phyloP scores from a whole-genome alignment of 1,140 invertebrate genomes.

The Steinernema feltiae region DNA sequence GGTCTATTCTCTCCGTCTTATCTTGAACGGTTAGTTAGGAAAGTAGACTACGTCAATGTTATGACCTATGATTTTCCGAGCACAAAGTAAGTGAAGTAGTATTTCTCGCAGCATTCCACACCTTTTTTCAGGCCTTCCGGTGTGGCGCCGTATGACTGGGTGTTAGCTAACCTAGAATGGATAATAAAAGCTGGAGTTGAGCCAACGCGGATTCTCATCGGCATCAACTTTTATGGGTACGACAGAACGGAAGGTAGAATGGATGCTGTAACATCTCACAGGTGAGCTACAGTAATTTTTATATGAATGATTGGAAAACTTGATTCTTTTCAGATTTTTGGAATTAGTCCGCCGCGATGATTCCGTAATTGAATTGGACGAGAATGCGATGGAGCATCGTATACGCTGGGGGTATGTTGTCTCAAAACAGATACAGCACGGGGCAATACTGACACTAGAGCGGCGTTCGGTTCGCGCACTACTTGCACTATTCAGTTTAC shows the following conservation, averaged over 20 bases:
- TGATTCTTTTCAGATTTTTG: constrained; percentile 57
- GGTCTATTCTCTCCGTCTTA: constrained; percentile 72
- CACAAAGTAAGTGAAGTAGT: constrained; percentile 61
- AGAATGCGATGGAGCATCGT: constrained; percentile 72
- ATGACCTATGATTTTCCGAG: constrained; percentile 92
- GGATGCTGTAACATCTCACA: constrained; percentile 71
- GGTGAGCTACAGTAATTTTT: constrained; percentile 63
- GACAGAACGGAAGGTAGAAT: constrained; percentile 73
- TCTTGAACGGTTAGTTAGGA: constrained; percentile 70
- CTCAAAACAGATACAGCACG: too few species aligned
- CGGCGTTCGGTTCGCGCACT: too few species aligned
- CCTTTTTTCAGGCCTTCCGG: constrained; percentile 64
- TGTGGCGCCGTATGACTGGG: constrained; percentile 79
- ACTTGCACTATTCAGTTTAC: too few species aligned
- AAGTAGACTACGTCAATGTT: constrained; percentile 77
- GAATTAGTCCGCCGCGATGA: constrained; percentile 64
- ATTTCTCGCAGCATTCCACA: not conserved
- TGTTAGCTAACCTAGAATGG: constrained; percentile 70
- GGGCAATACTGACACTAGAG: too few species aligned
- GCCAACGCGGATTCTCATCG: constrained; percentile 74
- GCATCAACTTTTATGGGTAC: constrained; percentile 88
- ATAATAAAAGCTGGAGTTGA: constrained; percentile 63
- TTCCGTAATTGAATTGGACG: constrained; percentile 71
- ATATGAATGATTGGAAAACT: not conserved
- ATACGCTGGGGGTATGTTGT: not conserved